Percentiles rank a stretch among this genome's conserved stretches.
Evolutionary conservation across 1,140 invertebrate species (phyloP).

Genomic region (Lepidurus arcticus): DNA sequence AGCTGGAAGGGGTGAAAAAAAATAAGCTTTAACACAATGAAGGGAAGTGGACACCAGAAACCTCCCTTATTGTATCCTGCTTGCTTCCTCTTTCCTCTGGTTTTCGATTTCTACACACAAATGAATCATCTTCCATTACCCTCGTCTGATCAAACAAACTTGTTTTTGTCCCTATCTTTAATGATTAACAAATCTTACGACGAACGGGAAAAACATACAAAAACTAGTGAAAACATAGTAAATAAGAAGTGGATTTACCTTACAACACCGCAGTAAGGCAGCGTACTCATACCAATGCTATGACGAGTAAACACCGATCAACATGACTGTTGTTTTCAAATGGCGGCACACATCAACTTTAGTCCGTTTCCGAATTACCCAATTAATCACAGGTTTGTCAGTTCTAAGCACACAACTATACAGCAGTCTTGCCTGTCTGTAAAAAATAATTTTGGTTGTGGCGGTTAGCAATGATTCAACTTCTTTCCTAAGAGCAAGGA

Average conservation of each 20-base stretch:
- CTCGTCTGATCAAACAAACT: background rate
- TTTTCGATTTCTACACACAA: background rate
- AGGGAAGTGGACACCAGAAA: background rate
- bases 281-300: slow-evolving; percentile 11
- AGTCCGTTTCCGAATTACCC: background rate
- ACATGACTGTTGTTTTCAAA: background rate
- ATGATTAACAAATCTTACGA: background rate
- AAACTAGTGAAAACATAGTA: background rate
- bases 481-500: background rate
- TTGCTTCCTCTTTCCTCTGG: background rate
- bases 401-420: background rate
- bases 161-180: background rate
- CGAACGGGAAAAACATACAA: background rate
- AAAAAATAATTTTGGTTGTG: background rate
- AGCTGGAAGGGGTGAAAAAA: background rate
- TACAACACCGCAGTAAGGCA: slow-evolving; percentile 1
- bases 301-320: background rate
- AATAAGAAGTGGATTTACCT: background rate
- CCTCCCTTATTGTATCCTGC: background rate
- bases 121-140: background rate
- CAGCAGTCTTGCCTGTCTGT: background rate
- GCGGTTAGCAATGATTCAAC: no score
- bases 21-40: background rate
- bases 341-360: background rate
- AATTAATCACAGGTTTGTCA: background rate